These are phyloP conservation scores for Zeuzera pyrina DNA, from an alignment of 2,888 invertebrate species.

Conservation along the genomic window DNA sequence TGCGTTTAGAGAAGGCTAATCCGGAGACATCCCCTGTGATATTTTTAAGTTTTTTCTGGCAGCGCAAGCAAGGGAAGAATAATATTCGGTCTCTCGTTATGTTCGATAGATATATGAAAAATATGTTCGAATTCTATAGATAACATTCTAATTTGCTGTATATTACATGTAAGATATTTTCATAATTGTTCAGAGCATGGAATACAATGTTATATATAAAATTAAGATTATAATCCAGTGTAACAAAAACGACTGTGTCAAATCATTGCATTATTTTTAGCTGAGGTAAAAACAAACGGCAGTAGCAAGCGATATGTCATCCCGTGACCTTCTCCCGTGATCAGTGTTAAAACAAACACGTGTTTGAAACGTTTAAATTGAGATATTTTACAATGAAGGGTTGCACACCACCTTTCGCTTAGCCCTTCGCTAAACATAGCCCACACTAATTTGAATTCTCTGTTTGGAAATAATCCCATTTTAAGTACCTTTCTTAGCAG, in stretches of 20 bases:
- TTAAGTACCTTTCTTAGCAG: slow-evolving; percentile 45
- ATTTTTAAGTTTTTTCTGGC: slow-evolving; percentile 35
- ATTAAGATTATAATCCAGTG: too few relatives aligned
- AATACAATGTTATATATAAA: too few relatives aligned
- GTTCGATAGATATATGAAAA: too few relatives aligned
- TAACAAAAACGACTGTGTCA: too few relatives aligned
- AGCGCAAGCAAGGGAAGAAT: slow-evolving; percentile 42
- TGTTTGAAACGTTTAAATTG: slow-evolving; percentile 60
- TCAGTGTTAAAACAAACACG: slow-evolving; percentile 56
- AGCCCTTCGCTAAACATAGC: slow-evolving; percentile 59
- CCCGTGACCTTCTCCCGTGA: slow-evolving; percentile 39
- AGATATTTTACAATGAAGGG: slow-evolving; percentile 66
- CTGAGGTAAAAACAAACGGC: slow-evolving; percentile 32
- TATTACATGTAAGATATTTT: too few relatives aligned
- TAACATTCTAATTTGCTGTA: too few relatives aligned
- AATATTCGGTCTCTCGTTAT: too few relatives aligned
- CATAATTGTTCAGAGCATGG: too few relatives aligned
- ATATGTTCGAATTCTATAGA: too few relatives aligned
- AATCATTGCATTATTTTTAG: slow-evolving; percentile 9
- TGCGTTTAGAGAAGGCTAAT: slow-evolving; percentile 60
- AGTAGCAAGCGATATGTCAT: slow-evolving; percentile 45
- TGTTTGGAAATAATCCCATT: slow-evolving; percentile 52
- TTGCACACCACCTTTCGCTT: slow-evolving; percentile 40
- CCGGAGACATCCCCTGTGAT: slow-evolving; percentile 42
- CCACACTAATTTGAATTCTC: slow-evolving; percentile 30